Evolutionary conservation across 2,113 vertebrate species (phyloP), one percentile per base, ranked within the genome.

Genomic region (Hemichromis elongatus): DNA sequence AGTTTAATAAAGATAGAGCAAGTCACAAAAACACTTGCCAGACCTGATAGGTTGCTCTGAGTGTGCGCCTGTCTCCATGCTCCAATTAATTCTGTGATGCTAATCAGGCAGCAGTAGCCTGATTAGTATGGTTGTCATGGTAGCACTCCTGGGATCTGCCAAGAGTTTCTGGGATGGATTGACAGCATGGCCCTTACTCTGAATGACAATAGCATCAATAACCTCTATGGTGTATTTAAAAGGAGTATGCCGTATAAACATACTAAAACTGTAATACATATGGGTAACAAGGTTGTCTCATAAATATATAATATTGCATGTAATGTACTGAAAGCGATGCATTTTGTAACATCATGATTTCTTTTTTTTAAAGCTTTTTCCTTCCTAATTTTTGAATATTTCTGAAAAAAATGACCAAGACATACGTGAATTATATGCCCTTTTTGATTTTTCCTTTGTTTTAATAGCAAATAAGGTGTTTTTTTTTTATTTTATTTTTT

Each of bases 101-200:
- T 82, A 87, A 91, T 92, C 91, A 85, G 82, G 79, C 82, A 75
- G 86, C 80, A 81, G 56, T 54, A 50, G 45, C 33, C 81, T 84
- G 80, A 91, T 91, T 91, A 91, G 86, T 86, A 84, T 88, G 78
- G 90, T 90, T 86, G 86, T 84, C 89, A 86, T 73, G 86, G 86
- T 75, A 90, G 55, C 86, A 81, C 83, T 81, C 80, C 21, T 66
- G 84, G 83, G 81, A 86, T 87, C 84, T 88, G 56, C 87, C 77
- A 68, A 83, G 68, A 83, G 79, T 86, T 90, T 88, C 45, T 85
- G 21, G 82, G 90, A 89, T 85, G 50, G 86, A 90, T 88, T 89
- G 80, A 80, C 81, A 89, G 52, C 59, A 59, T 40, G 47, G 16
- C 8, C 50, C 40, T 80, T 55, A 66, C 61, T 57, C 79, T 50